A percentile compares a stretch with the other conserved stretches of the same genome.
Conservation (phyloP, 2,113 vertebrate genomes). For the Callopanchax toddi region DNA sequence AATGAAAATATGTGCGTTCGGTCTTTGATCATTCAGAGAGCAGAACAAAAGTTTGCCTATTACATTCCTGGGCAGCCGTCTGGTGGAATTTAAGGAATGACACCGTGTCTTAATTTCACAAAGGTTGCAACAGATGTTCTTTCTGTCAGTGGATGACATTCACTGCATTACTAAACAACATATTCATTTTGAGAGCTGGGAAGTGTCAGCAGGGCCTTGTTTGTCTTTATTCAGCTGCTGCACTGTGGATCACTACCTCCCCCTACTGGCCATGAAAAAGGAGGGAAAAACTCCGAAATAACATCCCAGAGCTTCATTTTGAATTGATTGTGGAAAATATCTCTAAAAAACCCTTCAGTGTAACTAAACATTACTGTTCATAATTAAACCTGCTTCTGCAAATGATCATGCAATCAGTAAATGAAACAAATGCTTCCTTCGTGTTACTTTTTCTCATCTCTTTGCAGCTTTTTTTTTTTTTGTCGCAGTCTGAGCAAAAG, state of each 20-base stretch:
- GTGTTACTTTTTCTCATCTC: slow-evolving; percentile 2
- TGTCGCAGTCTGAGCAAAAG: slow-evolving; percentile 29
- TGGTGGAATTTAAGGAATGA: slow-evolving; percentile 41
- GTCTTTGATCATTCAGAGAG: slow-evolving; percentile 43
- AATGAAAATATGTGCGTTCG: slow-evolving; percentile 32
- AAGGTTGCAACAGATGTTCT: slow-evolving; percentile 55
- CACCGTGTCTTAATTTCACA: slow-evolving; percentile 59
- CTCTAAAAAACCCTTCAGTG: no score
- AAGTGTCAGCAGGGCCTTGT: slow-evolving; percentile 40
- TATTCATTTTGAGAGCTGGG: slow-evolving; percentile 51
- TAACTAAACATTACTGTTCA: no score
- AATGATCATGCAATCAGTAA: no score
- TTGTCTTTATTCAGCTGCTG: slow-evolving; percentile 6
- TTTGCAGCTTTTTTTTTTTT: slow-evolving; percentile 3
- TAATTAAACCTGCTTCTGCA: no score
- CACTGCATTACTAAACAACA: slow-evolving; percentile 55
- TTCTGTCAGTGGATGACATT: slow-evolving; percentile 50
- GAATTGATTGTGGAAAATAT: no score
- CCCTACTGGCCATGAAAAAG: slow-evolving; percentile 68
- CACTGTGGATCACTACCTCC: slow-evolving; percentile 74
- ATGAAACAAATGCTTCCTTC: slow-evolving; percentile 5
- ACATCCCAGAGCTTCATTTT: no score
- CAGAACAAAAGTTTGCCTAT: slow-evolving; percentile 46
- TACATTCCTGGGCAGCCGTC: slow-evolving; percentile 27
- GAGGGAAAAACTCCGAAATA: no score